phyloP scores from a whole-genome alignment of 2,113 vertebrate genomes.

The Conger conger region DNA sequence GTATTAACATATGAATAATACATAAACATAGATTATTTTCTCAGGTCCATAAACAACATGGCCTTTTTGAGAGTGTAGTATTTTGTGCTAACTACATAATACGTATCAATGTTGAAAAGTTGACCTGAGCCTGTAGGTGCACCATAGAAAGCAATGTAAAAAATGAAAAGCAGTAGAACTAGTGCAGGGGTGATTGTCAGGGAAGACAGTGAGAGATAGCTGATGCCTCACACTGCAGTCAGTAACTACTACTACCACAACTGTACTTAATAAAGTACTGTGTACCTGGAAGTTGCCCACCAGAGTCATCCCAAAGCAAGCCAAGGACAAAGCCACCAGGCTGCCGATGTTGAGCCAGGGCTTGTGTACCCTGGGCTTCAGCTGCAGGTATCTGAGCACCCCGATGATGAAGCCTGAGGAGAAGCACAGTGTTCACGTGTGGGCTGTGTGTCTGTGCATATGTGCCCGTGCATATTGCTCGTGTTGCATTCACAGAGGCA shows the following conservation, averaged over 20 bases:
- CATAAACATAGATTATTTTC: background rate
- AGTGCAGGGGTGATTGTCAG: background rate
- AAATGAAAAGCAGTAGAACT: background rate
- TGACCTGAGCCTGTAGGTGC: too few relatives aligned
- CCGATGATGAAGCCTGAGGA: slow-evolving; percentile 78
- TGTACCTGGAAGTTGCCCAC: slow-evolving; percentile 91
- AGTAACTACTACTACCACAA: background rate
- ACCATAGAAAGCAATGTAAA: background rate
- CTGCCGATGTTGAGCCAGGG: slow-evolving; percentile 80
- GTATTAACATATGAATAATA: background rate
- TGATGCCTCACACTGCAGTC: background rate
- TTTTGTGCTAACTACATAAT: background rate
- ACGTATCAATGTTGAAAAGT: background rate
- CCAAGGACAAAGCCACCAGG: slow-evolving; percentile 70
- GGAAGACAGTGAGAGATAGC: background rate
- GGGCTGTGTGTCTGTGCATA: too few relatives aligned
- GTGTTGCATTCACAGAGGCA: background rate
- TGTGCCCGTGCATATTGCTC: too few relatives aligned
- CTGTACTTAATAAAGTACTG: background rate
- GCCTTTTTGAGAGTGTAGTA: background rate
- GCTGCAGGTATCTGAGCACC: slow-evolving; percentile 84
- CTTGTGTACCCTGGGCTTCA: slow-evolving; percentile 76
- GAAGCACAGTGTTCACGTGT: slow-evolving; percentile 37
- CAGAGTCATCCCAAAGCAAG: slow-evolving; percentile 88
- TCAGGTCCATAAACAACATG: too few relatives aligned